Evolutionary conservation across 2,888 invertebrate genomes (phyloP).

Genomic region (Toxonevra muliebris): DNA sequence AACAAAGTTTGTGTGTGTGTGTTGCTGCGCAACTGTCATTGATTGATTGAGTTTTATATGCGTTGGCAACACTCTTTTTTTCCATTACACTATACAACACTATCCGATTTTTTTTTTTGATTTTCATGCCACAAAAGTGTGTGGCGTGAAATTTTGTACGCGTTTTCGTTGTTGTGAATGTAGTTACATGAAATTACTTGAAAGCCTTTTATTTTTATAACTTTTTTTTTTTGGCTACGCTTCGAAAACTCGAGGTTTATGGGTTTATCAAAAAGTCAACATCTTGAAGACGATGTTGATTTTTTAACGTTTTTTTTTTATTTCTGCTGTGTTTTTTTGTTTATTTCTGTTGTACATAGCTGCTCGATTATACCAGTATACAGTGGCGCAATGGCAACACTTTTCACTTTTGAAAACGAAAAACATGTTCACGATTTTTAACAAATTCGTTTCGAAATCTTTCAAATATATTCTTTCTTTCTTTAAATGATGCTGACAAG

Average conservation of each 20-base stretch:
- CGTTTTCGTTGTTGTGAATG: neutral
- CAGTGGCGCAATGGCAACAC: conserved; percentile 31
- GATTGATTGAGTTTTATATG: conserved; percentile 52
- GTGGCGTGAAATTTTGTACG: conserved; percentile 12
- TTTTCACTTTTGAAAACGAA: conserved; percentile 12
- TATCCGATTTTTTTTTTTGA: neutral
- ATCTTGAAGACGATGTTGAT: conserved; percentile 33
- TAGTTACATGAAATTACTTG: conserved; percentile 16
- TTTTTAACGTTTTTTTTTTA: conserved; percentile 10
- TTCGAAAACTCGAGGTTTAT: conserved; percentile 1
- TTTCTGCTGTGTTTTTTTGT: neutral
- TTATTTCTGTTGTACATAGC: neutral
- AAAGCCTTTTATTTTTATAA: conserved; percentile 8
- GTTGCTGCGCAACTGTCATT: conserved; percentile 49
- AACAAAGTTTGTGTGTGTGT: conserved; percentile 13
- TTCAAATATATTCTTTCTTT: conserved; percentile 22
- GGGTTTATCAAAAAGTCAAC: conserved; percentile 34
- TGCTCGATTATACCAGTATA: neutral
- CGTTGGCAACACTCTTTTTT: conserved; percentile 12
- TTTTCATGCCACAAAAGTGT: neutral
- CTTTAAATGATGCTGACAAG: conserved; percentile 62
- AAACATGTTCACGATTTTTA: conserved; percentile 10
- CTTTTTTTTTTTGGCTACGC: conserved; percentile 3
- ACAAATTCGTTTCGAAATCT: conserved; percentile 24
- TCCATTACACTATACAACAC: neutral